phyloP scores from a whole-genome alignment of 2,113 vertebrate genomes.

The Bufo gargarizans region DNA sequence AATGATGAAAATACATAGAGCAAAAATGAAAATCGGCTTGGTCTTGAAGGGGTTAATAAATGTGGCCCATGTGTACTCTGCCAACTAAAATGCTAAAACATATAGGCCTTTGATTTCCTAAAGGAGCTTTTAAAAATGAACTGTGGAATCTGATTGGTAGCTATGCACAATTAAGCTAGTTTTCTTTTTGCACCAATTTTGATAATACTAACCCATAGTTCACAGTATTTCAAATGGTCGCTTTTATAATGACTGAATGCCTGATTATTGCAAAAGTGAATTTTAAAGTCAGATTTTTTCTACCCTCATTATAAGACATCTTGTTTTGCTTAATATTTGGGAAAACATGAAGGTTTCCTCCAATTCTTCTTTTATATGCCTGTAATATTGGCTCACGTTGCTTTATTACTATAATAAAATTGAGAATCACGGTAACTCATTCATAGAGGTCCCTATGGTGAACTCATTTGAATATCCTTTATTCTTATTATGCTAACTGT shows the following conservation, averaged over 20 bases:
- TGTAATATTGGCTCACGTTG: constrained; percentile 70
- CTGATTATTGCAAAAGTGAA: not conserved
- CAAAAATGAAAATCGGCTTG: no score
- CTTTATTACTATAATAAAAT: constrained; percentile 79
- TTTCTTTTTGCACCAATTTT: no score
- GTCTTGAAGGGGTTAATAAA: no score
- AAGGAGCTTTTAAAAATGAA: no score
- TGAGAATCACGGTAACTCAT: constrained; percentile 74
- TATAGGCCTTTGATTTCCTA: no score
- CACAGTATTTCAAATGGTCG: not conserved
- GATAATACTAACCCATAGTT: no score
- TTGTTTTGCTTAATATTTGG: not conserved
- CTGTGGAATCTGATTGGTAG: no score
- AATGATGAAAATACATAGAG: no score
- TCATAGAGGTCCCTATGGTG: constrained; percentile 65
- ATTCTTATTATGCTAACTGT: constrained; percentile 71
- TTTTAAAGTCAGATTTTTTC: not conserved
- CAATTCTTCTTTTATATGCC: constrained; percentile 63
- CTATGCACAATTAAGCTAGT: no score
- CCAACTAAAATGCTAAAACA: no score
- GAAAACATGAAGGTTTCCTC: not conserved
- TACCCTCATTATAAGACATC: not conserved
- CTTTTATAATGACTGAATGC: not conserved
- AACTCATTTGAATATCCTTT: constrained; percentile 78
- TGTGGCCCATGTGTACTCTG: no score